These are phyloP conservation scores for Euspilapteryx auroguttella DNA, from an alignment of 2,888 invertebrate genomes.

Conservation along the genomic window DNA sequence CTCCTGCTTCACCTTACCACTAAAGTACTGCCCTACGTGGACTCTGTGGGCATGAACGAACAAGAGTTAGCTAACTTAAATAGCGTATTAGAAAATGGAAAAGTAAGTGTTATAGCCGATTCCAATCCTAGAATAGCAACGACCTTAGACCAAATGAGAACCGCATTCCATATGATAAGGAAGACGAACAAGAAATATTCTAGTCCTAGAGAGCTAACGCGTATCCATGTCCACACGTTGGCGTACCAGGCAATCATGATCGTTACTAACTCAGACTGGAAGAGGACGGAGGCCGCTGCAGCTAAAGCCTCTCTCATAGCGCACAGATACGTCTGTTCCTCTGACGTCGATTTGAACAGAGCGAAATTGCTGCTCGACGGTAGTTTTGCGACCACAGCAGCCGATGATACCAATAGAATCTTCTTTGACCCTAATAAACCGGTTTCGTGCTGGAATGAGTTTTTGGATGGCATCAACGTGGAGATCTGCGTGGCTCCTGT, in stretches of 20 bases:
- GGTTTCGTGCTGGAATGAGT: conserved; percentile 82
- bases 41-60: conserved; percentile 88
- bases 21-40: conserved; percentile 71
- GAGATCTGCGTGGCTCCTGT: conserved; percentile 84
- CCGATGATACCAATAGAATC: conserved; percentile 57
- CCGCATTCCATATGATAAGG: conserved; percentile 61
- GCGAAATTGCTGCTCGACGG: conserved; percentile 74
- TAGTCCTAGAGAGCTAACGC: conserved; percentile 63
- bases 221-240: conserved; percentile 83
- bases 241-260: conserved; percentile 86
- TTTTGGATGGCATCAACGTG: conserved; percentile 41
- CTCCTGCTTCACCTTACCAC: conserved; percentile 68
- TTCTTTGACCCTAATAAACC: conserved; percentile 70
- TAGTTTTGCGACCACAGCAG: conserved; percentile 75
- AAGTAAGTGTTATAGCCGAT: conserved; percentile 73
- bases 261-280: conserved; percentile 71
- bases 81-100: conserved; percentile 69
- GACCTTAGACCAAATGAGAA: conserved; percentile 80
- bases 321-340: conserved; percentile 77
- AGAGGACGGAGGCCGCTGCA: conserved; percentile 74
- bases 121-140: conserved; percentile 79
- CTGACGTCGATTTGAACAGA: conserved; percentile 51
- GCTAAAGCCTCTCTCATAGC: conserved; percentile 84
- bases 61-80: conserved; percentile 81
- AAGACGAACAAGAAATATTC: conserved; percentile 29